Conservation (phyloP, 92 coral and sea anemone genomes). For the Porites cylindrica region DNA sequence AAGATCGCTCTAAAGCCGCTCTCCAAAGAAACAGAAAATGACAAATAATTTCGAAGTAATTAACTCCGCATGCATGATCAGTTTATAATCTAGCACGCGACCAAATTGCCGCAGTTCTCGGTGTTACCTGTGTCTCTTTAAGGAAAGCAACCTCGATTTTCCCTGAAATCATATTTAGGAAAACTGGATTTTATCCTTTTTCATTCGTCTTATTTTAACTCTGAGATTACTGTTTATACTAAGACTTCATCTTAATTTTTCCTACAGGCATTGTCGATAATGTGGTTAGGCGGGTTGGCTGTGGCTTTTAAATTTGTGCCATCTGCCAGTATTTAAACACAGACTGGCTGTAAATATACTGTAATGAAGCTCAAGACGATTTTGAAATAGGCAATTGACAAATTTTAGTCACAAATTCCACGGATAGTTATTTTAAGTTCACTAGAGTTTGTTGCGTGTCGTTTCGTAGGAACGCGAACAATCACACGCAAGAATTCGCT, state of each 20-base stretch:
- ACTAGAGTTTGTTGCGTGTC: constrained; percentile 32
- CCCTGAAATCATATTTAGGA: no score
- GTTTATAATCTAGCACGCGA: not conserved
- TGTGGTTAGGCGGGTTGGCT: not conserved
- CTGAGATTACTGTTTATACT: not conserved
- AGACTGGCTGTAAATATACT: not conserved
- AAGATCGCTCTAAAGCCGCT: not conserved
- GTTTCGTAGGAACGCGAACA: constrained; percentile 8
- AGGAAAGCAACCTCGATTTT: not conserved
- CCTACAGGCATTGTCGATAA: not conserved
- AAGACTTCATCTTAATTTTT: not conserved
- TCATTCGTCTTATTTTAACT: not conserved
- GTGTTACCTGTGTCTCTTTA: not conserved
- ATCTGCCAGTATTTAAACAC: not conserved
- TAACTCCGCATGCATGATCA: no score
- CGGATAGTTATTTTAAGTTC: not conserved
- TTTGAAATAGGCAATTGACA: not conserved
- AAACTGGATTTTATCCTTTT: not conserved
- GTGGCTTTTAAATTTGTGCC: not conserved
- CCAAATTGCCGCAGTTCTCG: not conserved
- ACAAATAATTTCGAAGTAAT: no score
- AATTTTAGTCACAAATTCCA: not conserved
- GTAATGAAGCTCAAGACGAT: not conserved
- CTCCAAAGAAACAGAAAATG: not conserved
- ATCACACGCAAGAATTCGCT: constrained; percentile 38